Conservation (phyloP, 2,888 invertebrate genomes). For the Dynastes grantii region DNA sequence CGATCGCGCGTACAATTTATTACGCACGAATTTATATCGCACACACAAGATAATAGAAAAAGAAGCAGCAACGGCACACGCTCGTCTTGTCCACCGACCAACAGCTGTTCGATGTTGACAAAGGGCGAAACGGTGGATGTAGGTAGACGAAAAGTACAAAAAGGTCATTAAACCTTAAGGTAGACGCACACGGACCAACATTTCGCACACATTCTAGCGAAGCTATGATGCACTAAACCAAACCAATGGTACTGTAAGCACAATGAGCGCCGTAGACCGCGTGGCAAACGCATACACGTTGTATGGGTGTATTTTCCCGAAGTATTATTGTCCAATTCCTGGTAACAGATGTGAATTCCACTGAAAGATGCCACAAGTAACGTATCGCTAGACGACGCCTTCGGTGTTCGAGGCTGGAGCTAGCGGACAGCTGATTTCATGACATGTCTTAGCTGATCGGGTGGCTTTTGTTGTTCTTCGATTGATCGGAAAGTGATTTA, state of each 20-base stretch:
- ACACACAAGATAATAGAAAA: constrained; percentile 15
- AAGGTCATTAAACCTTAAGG: constrained; percentile 52
- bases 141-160: constrained; percentile 50
- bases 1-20: constrained; percentile 16
- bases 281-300: constrained; percentile 10
- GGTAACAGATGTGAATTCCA: constrained; percentile 45
- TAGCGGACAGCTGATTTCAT: constrained; percentile 32
- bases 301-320: constrained; percentile 8
- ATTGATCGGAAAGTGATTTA: constrained; percentile 37
- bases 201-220: constrained; percentile 14
- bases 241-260: neutral
- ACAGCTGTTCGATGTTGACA: constrained; percentile 54
- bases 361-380: constrained; percentile 36
- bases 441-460: constrained; percentile 15
- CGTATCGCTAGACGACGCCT: constrained; percentile 16
- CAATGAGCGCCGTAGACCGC: neutral
- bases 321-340: constrained; percentile 39
- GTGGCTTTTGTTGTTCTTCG: constrained; percentile 28
- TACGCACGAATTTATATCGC: constrained; percentile 16
- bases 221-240: neutral
- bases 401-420: constrained; percentile 10
- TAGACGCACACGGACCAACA: constrained; percentile 35
- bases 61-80: constrained; percentile 46
- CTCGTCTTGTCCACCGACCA: constrained; percentile 29
- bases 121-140: constrained; percentile 49